These are phyloP conservation scores for Zophobas atratus DNA, from an alignment of 1,140 invertebrate genomes.

Conservation along the genomic window DNA sequence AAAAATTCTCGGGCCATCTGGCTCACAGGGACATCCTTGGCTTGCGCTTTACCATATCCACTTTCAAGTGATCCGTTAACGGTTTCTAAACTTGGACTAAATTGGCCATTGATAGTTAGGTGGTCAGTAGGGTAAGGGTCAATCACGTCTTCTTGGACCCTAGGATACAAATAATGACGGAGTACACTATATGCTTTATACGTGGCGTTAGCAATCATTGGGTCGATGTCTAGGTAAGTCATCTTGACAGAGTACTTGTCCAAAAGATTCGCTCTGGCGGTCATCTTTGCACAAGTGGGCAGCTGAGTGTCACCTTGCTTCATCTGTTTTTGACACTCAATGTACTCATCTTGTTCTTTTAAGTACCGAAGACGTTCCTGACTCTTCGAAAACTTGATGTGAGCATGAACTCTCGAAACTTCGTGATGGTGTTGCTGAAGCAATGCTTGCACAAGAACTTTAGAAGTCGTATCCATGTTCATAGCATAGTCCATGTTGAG, in stretches of 20 bases:
- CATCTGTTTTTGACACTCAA: slow-evolving; percentile 71
- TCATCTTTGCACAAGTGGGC: slow-evolving; percentile 71
- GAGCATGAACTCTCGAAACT: slow-evolving; percentile 66
- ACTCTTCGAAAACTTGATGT: slow-evolving; percentile 68
- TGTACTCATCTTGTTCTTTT: slow-evolving; percentile 60
- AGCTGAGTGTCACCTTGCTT: slow-evolving; percentile 71
- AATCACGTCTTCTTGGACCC: slow-evolving; percentile 24
- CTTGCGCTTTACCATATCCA: neutral
- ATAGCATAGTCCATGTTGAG: slow-evolving; percentile 71
- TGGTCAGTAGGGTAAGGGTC: neutral
- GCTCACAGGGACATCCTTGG: slow-evolving; percentile 63
- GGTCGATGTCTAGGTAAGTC: neutral
- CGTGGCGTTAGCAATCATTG: slow-evolving; percentile 36
- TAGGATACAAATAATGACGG: slow-evolving; percentile 56
- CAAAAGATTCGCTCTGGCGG: slow-evolving; percentile 68
- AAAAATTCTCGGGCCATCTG: slow-evolving; percentile 62
- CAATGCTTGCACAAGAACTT: slow-evolving; percentile 69
- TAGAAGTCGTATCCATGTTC: slow-evolving; percentile 68
- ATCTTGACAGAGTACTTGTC: slow-evolving; percentile 69
- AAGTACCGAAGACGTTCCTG: slow-evolving; percentile 70
- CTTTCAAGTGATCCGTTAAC: slow-evolving; percentile 4
- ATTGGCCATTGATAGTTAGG: slow-evolving; percentile 8
- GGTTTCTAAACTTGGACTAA: slow-evolving; percentile 15
- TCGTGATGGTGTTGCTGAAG: slow-evolving; percentile 67
- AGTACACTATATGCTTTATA: slow-evolving; percentile 65